Evolutionary conservation across 2,113 vertebrate species (phyloP).

Genomic region (Arvicanthis niloticus): DNA sequence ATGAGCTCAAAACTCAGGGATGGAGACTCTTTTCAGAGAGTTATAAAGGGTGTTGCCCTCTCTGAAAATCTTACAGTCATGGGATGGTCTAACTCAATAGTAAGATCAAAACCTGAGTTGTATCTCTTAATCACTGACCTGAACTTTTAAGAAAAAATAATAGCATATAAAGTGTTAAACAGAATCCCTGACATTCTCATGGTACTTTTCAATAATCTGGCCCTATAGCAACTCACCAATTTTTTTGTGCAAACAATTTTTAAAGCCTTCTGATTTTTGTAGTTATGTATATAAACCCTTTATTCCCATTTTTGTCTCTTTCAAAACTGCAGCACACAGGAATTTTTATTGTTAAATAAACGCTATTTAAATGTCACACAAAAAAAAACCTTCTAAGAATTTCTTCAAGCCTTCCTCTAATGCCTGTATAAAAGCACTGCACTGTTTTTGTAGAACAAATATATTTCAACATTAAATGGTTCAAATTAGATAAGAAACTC

Average conservation of each 20-base stretch:
- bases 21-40: neutral
- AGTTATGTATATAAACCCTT: neutral
- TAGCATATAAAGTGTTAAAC: neutral
- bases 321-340: constrained; percentile 45
- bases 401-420: neutral
- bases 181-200: neutral
- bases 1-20: neutral
- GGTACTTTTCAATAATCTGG: constrained; percentile 43
- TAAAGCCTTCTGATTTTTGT: constrained; percentile 20
- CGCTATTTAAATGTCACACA: constrained; percentile 60
- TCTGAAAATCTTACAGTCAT: constrained; percentile 2
- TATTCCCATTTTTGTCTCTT: constrained; percentile 40
- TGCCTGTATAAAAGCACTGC: constrained; percentile 58
- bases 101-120: constrained; percentile 1
- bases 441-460: constrained; percentile 69
- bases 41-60: neutral
- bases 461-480: constrained; percentile 71
- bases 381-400: constrained; percentile 53
- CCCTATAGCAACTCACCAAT: neutral
- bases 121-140: neutral
- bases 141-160: constrained; percentile 6
- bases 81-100: neutral
- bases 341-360: constrained; percentile 73
- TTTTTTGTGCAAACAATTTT: constrained; percentile 45
- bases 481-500: constrained; percentile 78